phyloP scores from a whole-genome alignment of 2,888 invertebrate genomes.

The Tachina lurida region DNA sequence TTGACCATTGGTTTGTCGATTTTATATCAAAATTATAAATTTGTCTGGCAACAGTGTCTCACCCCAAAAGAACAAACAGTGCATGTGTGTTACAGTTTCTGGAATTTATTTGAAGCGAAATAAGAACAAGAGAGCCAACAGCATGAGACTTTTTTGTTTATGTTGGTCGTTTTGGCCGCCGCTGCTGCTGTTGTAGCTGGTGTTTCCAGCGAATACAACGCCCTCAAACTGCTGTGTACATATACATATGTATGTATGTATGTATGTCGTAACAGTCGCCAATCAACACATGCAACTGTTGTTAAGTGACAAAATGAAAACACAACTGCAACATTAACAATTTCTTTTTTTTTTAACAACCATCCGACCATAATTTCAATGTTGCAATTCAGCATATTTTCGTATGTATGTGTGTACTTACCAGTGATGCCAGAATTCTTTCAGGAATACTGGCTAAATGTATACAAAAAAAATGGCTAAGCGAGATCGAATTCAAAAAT shows the following conservation, averaged over 20 bases:
- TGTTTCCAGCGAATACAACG: conserved; percentile 61
- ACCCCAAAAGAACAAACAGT: conserved; percentile 1
- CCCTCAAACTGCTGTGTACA: conserved; percentile 55
- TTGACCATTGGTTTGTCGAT: no score
- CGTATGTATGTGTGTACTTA: neutral
- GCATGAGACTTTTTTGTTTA: conserved; percentile 13
- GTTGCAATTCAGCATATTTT: conserved; percentile 69
- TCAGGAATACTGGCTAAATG: no score
- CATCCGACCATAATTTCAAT: conserved; percentile 64
- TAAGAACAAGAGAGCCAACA: conserved; percentile 31
- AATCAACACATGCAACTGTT: conserved; percentile 51
- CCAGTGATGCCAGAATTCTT: no score
- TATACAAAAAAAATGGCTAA: no score
- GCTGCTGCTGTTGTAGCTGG: neutral
- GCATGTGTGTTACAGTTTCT: conserved; percentile 63
- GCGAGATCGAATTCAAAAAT: no score
- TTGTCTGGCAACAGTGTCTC: no score
- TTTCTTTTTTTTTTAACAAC: conserved; percentile 14
- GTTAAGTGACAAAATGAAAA: conserved; percentile 49
- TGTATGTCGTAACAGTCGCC: conserved; percentile 33
- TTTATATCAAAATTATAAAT: no score
- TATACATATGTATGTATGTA: neutral
- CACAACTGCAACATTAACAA: conserved; percentile 28
- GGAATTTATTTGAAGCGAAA: conserved; percentile 54
- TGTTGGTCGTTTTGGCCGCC: neutral